A percentile compares a stretch with the other conserved stretches of the same genome.
These are phyloP conservation scores for Oppia nitens DNA, from an alignment of 1,140 invertebrate genomes.

Conservation along the genomic window DNA sequence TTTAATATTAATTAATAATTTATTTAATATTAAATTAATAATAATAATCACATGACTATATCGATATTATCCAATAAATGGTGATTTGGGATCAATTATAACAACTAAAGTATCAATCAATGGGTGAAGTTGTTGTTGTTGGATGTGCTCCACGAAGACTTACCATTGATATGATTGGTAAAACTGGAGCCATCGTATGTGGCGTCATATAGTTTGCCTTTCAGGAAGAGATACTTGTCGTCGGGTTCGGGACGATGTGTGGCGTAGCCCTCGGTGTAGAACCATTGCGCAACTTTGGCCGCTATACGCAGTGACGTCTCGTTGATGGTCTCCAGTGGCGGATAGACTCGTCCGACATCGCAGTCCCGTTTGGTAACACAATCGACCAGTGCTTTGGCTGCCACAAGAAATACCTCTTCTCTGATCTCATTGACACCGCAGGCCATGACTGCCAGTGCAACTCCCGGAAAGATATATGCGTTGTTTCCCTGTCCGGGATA, in stretches of 20 bases:
- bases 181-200: constrained; percentile 29
- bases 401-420: constrained; percentile 74
- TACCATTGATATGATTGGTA: constrained; percentile 5
- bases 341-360: constrained; percentile 76
- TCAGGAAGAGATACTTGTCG: constrained; percentile 35
- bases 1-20: too few species aligned
- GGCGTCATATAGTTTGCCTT: constrained; percentile 33
- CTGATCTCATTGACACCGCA: constrained; percentile 64
- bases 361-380: constrained; percentile 66
- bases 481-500: constrained; percentile 89
- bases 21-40: too few species aligned
- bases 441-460: constrained; percentile 68
- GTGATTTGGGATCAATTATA: too few species aligned
- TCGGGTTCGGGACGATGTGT: constrained; percentile 34
- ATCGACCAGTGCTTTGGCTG: constrained; percentile 64
- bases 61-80: too few species aligned
- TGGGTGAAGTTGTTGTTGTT: background rate
- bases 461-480: constrained; percentile 87
- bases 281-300: constrained; percentile 59
- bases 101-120: background rate
- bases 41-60: too few species aligned
- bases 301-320: constrained; percentile 79
- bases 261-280: constrained; percentile 49
- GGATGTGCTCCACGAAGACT: background rate
- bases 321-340: constrained; percentile 68